Evolutionary conservation across 2,888 invertebrate species (phyloP), one percentile per base, ranked within the genome.

Genomic region (Caenorhabditis sp.): DNA sequence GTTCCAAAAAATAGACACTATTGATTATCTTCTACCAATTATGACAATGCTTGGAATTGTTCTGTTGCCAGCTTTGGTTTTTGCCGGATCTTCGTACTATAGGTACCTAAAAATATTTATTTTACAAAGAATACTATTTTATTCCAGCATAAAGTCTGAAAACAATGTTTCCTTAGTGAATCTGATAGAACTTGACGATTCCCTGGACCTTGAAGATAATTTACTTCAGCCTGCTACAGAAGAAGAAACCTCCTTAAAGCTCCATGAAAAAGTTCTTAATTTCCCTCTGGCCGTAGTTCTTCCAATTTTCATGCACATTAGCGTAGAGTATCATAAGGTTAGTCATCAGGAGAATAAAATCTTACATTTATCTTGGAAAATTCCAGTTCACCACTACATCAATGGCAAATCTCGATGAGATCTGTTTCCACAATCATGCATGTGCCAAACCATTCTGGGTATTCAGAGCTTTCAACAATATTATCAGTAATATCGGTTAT

Each of bases 361-460:
- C 10, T 7, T 7, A 50, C 7, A 23, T 20, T 23, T 26, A 20
- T 12, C 26, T 4, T 31, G 5, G n/a, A n/a, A n/a, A n/a, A n/a
- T 20, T 59, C 17, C 21, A 59, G 59, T 73, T 60, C 53, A 62
- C 59, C 14, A 52, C 54, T 7, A 61, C 72, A 17, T 52, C 68
- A 21, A 65, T 68, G 68, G 68, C 68, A 2, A 73, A 73, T 52
- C 64, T 61, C 1, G 68, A 73, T 21, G 72, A 73, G 31, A 73
- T 68, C 61, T 73, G 72, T 23, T 73, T 73, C 20, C 65, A 73
- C 23, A 73, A 73, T 25, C 54, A 62, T 21, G 72, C 72, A 3
- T 73, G 72, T 27, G 53, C 72, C 1, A 36, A 36, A 14, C 72
- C 72, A 0, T 59, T n/a, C 7, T 67, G 72, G 27, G 72, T 68